Evolutionary conservation across 2,113 vertebrate species (phyloP), one percentile per base, ranked within the genome.

Genomic region (Mesoclemmys tuberculata): DNA sequence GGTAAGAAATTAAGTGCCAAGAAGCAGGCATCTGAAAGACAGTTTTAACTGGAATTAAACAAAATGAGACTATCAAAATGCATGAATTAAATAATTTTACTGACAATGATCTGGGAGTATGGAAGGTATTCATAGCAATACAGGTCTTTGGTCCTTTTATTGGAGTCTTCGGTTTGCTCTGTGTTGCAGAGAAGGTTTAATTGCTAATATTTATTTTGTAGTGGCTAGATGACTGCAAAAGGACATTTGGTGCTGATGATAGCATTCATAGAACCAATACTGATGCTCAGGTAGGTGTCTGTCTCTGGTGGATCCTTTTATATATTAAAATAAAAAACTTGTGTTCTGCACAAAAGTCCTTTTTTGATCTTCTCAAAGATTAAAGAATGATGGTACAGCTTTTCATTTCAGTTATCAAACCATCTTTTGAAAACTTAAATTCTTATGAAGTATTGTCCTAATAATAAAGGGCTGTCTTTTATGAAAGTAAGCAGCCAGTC

Each of bases 191-290:
- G 74, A 11, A 5, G 84, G 89, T 87, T 6, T 38, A 91, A 44
- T 96, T 95, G 21, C 85, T 96, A 94, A 1, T 95, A 86, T 95
- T 92, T 91, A 77, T 90, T 89, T 95, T 97, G 44, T 83, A 99
- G 99, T 99, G 99, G 99, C 97, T 99, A 92, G 98, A 99, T 87
- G 99, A 99, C 96, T 99, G 99, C 98, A 99, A 99, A 98, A 99
- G 99, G 95, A 99, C 99, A 5, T 99, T 99, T 94, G 98, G 99
- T 90, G 98, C 98, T 92, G 99, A 99, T 97, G 99, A 99, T 80
- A 97, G 98, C 92, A 96, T 97, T 96, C 99, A 98, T 74, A 97
- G 95, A 90, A 94, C 98, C 51, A 99, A 98, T 85, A 98, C 98
- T 90, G 99, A 99, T 61, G 98, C 99, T 87, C 99, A 99, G 98